A percentile compares a stretch with the other conserved stretches of the same genome.
These are phyloP conservation scores for Drosophila prosaltans DNA, from an alignment of 1,140 invertebrate genomes.

Conservation along the genomic window DNA sequence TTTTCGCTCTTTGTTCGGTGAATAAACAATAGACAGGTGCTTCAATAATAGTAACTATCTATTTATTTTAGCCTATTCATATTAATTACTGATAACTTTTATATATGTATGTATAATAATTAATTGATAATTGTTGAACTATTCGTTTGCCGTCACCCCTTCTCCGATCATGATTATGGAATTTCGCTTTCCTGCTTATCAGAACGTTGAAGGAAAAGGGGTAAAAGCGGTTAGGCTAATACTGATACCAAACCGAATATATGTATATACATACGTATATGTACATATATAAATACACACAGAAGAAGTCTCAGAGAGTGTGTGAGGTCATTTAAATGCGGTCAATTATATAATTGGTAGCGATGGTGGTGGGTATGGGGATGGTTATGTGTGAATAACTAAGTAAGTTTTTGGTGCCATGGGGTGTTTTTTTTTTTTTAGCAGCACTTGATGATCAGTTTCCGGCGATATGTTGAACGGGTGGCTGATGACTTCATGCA, in stretches of 20 bases:
- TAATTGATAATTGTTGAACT: conserved; percentile 9
- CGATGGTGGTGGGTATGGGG: conserved; percentile 9
- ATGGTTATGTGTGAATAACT: conserved; percentile 8
- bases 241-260: conserved; percentile 32
- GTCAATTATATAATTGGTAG: conserved; percentile 65
- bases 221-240: conserved; percentile 16
- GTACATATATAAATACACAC: background rate
- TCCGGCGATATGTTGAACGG: conserved; percentile 37
- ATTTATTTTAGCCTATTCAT: conserved; percentile 2
- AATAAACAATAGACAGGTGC: background rate
- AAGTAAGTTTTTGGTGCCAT: conserved; percentile 20
- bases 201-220: background rate
- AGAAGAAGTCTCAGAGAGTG: background rate
- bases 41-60: background rate
- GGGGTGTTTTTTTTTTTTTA: background rate
- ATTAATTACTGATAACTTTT: conserved; percentile 7
- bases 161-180: background rate
- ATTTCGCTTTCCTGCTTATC: background rate
- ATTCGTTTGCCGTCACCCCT: background rate
- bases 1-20: background rate
- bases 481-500: conserved; percentile 2
- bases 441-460: conserved; percentile 50
- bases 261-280: background rate
- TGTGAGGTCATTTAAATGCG: conserved; percentile 48
- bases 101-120: background rate